phyloP scores from a whole-genome alignment of 1,140 invertebrate genomes.

The Microplitis demolitor region DNA sequence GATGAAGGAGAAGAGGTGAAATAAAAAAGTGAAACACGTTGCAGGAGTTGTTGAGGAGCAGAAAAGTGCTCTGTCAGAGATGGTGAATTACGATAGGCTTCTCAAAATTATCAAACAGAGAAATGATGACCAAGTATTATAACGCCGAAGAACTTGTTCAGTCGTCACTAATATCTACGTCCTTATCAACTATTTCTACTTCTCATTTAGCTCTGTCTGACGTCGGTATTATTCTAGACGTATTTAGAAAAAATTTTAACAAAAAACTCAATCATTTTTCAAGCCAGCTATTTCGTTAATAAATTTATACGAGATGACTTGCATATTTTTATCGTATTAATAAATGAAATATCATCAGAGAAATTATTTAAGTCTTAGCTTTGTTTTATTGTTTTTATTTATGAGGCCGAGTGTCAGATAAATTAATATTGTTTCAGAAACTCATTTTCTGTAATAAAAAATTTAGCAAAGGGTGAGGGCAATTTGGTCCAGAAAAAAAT shows the following conservation, averaged over 20 bases:
- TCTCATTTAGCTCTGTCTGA: no score
- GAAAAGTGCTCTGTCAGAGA: constrained; percentile 36
- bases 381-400: no score
- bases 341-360: no score
- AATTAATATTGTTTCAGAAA: no score
- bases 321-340: not conserved
- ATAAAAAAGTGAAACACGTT: not conserved
- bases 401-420: no score
- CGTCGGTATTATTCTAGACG: not conserved
- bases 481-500: no score
- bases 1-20: not conserved
- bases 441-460: no score
- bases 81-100: constrained; percentile 34
- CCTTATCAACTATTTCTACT: not conserved
- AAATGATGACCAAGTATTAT: constrained; percentile 25
- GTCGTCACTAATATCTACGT: constrained; percentile 1
- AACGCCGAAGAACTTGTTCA: not conserved
- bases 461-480: no score
- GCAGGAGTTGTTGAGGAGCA: not conserved
- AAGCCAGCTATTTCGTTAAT: not conserved
- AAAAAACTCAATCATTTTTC: not conserved
- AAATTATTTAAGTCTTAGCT: no score
- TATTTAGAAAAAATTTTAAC: not conserved
- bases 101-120: constrained; percentile 27
- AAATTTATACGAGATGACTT: not conserved